phyloP scores from a whole-genome alignment of 2,888 invertebrate genomes.

The Strigamia transsilvanica region DNA sequence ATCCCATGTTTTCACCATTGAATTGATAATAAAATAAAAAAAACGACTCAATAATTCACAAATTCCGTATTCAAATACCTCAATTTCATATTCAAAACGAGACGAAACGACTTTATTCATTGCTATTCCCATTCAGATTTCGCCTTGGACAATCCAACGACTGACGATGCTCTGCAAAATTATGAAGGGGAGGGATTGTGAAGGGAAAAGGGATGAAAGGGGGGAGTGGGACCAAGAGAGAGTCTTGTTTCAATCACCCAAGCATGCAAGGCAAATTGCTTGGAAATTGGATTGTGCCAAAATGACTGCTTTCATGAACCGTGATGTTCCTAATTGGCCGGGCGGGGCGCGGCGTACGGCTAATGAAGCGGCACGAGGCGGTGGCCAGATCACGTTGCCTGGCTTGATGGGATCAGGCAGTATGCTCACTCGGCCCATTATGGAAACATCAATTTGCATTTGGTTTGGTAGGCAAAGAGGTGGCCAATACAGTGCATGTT shows the following conservation, averaged over 20 bases:
- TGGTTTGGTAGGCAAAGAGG: slow-evolving; percentile 36
- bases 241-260: slow-evolving; percentile 50
- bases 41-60: not conserved
- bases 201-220: slow-evolving; percentile 38
- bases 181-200: slow-evolving; percentile 18
- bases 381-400: slow-evolving; percentile 47
- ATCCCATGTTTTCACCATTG: not conserved
- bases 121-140: slow-evolving; percentile 48
- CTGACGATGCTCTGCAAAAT: not conserved
- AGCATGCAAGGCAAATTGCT: slow-evolving; percentile 54
- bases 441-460: slow-evolving; percentile 49
- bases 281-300: slow-evolving; percentile 55
- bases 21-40: not conserved
- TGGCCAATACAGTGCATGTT: not conserved
- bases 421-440: slow-evolving; percentile 37
- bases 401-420: slow-evolving; percentile 40
- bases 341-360: slow-evolving; percentile 36
- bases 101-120: slow-evolving; percentile 9
- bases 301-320: slow-evolving; percentile 54
- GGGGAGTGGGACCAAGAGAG: not conserved
- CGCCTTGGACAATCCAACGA: slow-evolving; percentile 9
- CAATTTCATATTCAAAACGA: slow-evolving; percentile 29
- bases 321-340: slow-evolving; percentile 53
- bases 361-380: slow-evolving; percentile 51
- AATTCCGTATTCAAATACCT: slow-evolving; percentile 7